These are phyloP conservation scores for Oligia strigilis DNA, from an alignment of 2,888 invertebrate species.

Conservation along the genomic window DNA sequence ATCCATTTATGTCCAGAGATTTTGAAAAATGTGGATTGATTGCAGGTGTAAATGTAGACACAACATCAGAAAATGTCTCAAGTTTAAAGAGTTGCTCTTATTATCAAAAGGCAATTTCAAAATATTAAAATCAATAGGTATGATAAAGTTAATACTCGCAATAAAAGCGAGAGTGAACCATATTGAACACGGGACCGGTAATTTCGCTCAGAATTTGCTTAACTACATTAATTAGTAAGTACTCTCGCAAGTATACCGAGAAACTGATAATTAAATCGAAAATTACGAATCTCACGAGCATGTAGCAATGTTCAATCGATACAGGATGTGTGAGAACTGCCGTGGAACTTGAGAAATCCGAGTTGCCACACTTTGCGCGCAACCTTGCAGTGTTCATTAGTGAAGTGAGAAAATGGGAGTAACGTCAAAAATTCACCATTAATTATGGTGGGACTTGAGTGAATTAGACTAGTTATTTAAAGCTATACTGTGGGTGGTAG, in stretches of 20 bases:
- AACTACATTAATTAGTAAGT: slow-evolving; percentile 54
- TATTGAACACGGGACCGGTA: slow-evolving; percentile 39
- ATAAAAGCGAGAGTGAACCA: slow-evolving; percentile 42
- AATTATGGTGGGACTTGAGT: slow-evolving; percentile 48
- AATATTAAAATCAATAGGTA: background rate
- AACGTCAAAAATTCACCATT: slow-evolving; percentile 51
- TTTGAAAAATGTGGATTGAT: background rate
- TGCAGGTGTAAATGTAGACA: background rate
- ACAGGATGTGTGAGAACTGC: slow-evolving; percentile 71
- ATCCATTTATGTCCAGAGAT: background rate
- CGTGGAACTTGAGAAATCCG: slow-evolving; percentile 66
- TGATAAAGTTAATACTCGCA: slow-evolving; percentile 11
- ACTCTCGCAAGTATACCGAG: slow-evolving; percentile 43
- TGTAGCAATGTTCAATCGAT: slow-evolving; percentile 67
- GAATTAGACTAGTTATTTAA: slow-evolving; percentile 30
- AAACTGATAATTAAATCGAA: slow-evolving; percentile 67
- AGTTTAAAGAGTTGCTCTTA: too few species aligned
- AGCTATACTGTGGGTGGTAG: background rate
- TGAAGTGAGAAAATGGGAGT: slow-evolving; percentile 61
- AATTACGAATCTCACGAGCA: slow-evolving; percentile 65
- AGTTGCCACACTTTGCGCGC: slow-evolving; percentile 62
- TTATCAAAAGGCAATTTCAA: background rate
- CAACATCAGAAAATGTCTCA: background rate
- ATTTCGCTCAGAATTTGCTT: slow-evolving; percentile 51
- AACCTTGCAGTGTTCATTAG: slow-evolving; percentile 66